Conservation (phyloP, 2,888 invertebrate genomes). For the Leptinotarsa tumamoca region DNA sequence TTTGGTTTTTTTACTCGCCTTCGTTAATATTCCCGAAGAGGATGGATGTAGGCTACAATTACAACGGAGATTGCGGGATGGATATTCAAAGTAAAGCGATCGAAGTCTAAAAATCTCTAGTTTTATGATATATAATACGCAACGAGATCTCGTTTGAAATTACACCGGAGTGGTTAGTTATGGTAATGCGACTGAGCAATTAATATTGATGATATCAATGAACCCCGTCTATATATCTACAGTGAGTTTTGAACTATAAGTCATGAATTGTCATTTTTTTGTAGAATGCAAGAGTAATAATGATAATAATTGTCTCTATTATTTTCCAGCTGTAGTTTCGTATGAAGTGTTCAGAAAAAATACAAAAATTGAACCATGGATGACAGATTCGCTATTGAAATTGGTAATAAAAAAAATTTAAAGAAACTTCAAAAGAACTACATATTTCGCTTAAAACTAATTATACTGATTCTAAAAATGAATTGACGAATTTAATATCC, state of each 20-base stretch:
- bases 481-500: no score
- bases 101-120: slow-evolving; percentile 5
- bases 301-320: no score
- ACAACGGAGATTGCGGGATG: slow-evolving; percentile 17
- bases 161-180: slow-evolving; percentile 6
- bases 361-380: no score
- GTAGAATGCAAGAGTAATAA: no score
- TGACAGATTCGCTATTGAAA: no score
- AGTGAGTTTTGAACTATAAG: neutral
- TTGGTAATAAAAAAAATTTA: no score
- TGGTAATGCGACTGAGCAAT: slow-evolving; percentile 21
- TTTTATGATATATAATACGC: slow-evolving; percentile 7
- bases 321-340: no score
- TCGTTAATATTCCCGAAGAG: slow-evolving; percentile 6
- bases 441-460: no score
- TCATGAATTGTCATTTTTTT: neutral
- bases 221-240: neutral
- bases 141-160: slow-evolving; percentile 12
- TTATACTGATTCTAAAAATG: no score
- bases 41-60: slow-evolving; percentile 17
- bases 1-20: neutral
- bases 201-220: slow-evolving; percentile 17
- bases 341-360: no score
- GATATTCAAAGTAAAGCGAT: slow-evolving; percentile 20
- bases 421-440: no score